phyloP scores from a whole-genome alignment of 2,113 vertebrate species.

The Barnardius zonarius region DNA sequence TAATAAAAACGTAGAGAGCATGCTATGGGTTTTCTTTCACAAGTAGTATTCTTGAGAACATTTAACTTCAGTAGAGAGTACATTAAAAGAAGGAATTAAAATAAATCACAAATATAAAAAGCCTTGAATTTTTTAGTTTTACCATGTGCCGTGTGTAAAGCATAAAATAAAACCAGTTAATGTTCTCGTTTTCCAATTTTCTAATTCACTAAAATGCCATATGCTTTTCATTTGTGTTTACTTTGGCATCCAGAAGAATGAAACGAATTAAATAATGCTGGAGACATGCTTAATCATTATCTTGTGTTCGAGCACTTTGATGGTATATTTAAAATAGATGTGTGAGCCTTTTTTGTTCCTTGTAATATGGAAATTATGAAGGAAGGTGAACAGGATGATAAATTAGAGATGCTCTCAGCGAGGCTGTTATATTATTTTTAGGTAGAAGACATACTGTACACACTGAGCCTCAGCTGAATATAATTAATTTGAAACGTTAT shows the following conservation, averaged over 20 bases:
- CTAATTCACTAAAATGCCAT: constrained; percentile 37
- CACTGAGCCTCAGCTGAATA: constrained; percentile 52
- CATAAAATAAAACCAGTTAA: constrained; percentile 12
- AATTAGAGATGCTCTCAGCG: constrained; percentile 45
- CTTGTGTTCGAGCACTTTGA: constrained; percentile 15
- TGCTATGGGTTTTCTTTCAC: background rate
- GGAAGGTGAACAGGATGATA: constrained; percentile 64
- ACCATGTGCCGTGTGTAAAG: background rate
- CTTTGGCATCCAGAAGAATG: constrained; percentile 42
- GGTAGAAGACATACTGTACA: constrained; percentile 68
- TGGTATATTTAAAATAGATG: constrained; percentile 39
- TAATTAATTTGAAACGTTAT: constrained; percentile 68
- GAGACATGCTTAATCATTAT: constrained; percentile 29
- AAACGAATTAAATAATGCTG: constrained; percentile 17
- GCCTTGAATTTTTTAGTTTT: constrained; percentile 6
- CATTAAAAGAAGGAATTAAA: constrained; percentile 2
- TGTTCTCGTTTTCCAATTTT: constrained; percentile 25
- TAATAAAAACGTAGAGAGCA: background rate
- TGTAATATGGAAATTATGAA: constrained; percentile 39
- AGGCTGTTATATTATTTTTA: constrained; percentile 71
- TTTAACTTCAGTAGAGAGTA: background rate
- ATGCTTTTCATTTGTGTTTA: constrained; percentile 63
- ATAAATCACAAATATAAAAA: constrained; percentile 37
- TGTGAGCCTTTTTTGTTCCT: constrained; percentile 42
- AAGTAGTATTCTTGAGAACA: background rate